Percentiles rank a stretch among this genome's conserved stretches.
phyloP scores from a whole-genome alignment of 2,797 vertebrate genomes.

The Thamnophis elegans region DNA sequence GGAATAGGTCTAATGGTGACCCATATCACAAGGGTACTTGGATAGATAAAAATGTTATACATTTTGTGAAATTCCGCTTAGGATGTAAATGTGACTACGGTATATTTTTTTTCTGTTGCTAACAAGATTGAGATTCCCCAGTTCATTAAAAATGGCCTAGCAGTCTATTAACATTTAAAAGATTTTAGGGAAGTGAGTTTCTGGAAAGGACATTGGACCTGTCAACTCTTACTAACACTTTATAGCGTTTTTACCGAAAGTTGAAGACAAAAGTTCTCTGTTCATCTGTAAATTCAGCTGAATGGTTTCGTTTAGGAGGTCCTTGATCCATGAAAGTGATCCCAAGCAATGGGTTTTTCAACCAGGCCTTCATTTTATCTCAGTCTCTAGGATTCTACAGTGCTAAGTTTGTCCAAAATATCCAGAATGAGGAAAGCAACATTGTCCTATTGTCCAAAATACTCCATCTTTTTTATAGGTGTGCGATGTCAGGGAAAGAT shows the following conservation, averaged over 20 bases:
- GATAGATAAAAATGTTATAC: not conserved
- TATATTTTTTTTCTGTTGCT: not conserved
- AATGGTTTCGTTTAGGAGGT: slow-evolving; percentile 16
- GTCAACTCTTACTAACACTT: not conserved
- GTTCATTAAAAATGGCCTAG: not conserved
- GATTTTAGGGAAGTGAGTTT: not conserved
- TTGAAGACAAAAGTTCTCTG: not conserved
- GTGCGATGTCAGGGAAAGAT: not conserved
- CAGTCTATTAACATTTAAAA: not conserved
- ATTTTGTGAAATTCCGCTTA: not conserved
- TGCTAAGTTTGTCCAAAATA: not conserved
- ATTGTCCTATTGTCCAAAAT: not conserved
- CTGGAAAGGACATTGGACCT: not conserved
- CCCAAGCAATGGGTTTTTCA: slow-evolving; percentile 2
- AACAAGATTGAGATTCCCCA: not conserved
- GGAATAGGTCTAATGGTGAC: not conserved
- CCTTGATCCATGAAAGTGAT: slow-evolving; percentile 7
- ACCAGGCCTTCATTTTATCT: not conserved
- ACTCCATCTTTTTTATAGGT: not conserved
- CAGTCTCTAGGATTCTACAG: not conserved
- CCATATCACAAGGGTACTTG: not conserved
- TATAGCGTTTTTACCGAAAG: not conserved
- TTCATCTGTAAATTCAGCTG: slow-evolving; percentile 7
- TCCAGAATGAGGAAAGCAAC: not conserved
- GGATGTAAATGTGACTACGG: not conserved